Conservation (phyloP, 1,140 invertebrate species). For the Paralvinella palmiformis region DNA sequence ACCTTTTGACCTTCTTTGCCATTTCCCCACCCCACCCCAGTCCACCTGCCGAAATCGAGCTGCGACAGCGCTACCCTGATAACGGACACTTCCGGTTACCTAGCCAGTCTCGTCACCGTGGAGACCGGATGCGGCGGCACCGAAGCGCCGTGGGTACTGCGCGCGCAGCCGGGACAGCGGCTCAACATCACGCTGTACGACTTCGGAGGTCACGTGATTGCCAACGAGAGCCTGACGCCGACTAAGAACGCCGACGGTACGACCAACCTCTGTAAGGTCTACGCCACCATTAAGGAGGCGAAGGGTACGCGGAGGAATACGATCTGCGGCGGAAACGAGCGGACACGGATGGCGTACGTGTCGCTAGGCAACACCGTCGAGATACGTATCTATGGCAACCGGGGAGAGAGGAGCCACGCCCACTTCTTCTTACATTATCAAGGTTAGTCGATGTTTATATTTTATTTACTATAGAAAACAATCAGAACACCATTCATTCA, state of each 20-base stretch:
- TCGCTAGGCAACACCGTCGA: not conserved
- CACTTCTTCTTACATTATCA: not conserved
- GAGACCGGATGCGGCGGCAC: slow-evolving; percentile 11
- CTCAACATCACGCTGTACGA: slow-evolving; percentile 15
- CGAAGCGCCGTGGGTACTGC: slow-evolving; percentile 9
- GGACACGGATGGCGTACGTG: slow-evolving; percentile 10
- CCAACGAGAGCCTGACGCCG: not conserved
- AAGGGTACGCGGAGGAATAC: not conserved
- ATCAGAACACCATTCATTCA: too few relatives aligned
- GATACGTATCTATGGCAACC: not conserved
- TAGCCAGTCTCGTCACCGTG: slow-evolving; percentile 10
- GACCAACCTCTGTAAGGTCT: slow-evolving; percentile 11
- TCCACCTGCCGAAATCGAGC: not conserved
- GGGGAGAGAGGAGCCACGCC: not conserved
- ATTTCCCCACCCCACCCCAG: too few relatives aligned
- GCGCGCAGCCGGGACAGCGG: slow-evolving; percentile 1
- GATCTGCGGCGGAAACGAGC: slow-evolving; percentile 5
- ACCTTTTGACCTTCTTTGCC: too few relatives aligned
- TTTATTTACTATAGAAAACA: too few relatives aligned
- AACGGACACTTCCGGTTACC: slow-evolving; percentile 7
- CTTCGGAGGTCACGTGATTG: slow-evolving; percentile 5
- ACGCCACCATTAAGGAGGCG: slow-evolving; percentile 13
- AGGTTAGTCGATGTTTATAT: too few relatives aligned
- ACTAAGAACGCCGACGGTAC: not conserved
- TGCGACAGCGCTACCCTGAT: not conserved